Conservation (phyloP, 2,888 invertebrate species). For the Tyria jacobaeae region DNA sequence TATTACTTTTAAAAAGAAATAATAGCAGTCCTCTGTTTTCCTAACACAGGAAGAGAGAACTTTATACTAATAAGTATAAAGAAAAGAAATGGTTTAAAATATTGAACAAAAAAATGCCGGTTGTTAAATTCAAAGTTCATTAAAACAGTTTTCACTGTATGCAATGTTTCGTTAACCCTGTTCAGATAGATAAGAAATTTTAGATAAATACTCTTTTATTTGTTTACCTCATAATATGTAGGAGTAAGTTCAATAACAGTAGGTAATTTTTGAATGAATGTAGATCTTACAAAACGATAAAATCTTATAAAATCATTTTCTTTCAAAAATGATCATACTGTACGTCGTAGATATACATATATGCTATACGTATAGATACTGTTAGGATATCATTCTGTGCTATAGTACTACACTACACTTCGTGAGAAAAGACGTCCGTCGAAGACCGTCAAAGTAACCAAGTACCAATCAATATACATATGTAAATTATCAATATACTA, state of each 20-base stretch:
- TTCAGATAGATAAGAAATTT: too few relatives aligned
- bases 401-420: too few relatives aligned
- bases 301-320: not conserved
- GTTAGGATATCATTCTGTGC: not conserved
- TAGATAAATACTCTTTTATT: not conserved
- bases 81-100: not conserved
- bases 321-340: too few relatives aligned
- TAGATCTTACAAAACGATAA: conserved; percentile 1
- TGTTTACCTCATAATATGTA: not conserved
- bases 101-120: not conserved
- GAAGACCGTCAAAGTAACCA: not conserved
- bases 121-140: not conserved
- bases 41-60: too few relatives aligned
- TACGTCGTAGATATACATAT: too few relatives aligned
- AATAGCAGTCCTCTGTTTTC: not conserved
- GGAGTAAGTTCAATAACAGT: too few relatives aligned
- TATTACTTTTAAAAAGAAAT: too few relatives aligned
- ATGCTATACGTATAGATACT: not conserved
- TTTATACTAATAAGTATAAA: not conserved
- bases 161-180: too few relatives aligned
- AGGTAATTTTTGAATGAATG: too few relatives aligned
- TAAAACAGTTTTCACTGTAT: too few relatives aligned
- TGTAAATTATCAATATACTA: not conserved
- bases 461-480: not conserved
- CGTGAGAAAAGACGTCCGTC: not conserved